These are phyloP conservation scores for Dryoscopus gambensis DNA, from an alignment of 2,113 vertebrate species.

Conservation along the genomic window DNA sequence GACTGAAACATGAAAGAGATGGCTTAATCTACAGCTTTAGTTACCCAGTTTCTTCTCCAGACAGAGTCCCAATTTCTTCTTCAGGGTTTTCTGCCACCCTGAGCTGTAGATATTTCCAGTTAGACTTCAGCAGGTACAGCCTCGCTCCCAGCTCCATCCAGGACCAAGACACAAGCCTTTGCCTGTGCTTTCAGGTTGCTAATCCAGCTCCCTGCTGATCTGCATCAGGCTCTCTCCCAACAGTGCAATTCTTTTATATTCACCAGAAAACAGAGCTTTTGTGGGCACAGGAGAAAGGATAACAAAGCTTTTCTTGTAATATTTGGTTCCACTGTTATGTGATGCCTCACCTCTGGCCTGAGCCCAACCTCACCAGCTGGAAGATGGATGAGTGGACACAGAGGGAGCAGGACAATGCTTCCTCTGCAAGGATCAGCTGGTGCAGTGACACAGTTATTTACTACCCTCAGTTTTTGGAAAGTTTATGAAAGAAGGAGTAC, in stretches of 20 bases:
- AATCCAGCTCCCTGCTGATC: background rate
- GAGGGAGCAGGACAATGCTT: background rate
- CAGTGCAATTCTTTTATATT: background rate
- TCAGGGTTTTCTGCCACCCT: background rate
- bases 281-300: background rate
- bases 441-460: background rate
- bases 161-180: background rate
- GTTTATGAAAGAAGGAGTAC: background rate
- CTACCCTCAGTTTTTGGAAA: background rate
- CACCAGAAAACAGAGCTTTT: background rate
- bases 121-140: background rate
- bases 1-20: background rate
- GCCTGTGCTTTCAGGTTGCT: background rate
- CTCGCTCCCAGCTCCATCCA: background rate
- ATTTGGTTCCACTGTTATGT: background rate
- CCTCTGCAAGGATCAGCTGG: background rate
- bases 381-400: background rate
- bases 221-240: background rate
- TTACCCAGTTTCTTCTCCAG: background rate
- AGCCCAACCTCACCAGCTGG: background rate
- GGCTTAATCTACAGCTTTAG: background rate
- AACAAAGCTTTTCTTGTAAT: background rate
- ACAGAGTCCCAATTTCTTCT: background rate
- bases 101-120: background rate
- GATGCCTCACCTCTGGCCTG: background rate